Percentiles rank a stretch among this genome's conserved stretches.
Conservation (phyloP, 2,888 invertebrate species). For the Netelia melanura region DNA sequence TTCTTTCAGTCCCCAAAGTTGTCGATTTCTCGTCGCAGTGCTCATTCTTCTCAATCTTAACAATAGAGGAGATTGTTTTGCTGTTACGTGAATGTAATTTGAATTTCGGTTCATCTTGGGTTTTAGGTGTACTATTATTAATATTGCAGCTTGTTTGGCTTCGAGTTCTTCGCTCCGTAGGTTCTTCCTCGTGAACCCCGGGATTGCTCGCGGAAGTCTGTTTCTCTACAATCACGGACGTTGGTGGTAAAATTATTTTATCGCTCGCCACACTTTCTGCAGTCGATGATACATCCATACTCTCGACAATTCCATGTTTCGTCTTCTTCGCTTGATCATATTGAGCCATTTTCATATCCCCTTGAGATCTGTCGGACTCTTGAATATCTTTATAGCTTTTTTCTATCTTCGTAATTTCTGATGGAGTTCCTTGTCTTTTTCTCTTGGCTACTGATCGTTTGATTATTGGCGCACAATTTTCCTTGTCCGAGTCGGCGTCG, state of each 20-base stretch:
- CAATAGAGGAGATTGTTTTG: slow-evolving; percentile 24
- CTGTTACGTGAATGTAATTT: background rate
- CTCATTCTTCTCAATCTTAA: slow-evolving; percentile 69
- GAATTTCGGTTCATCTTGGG: background rate
- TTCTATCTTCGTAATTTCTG: slow-evolving; percentile 18
- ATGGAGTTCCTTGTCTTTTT: slow-evolving; percentile 28
- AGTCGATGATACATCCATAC: background rate
- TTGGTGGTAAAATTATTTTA: background rate
- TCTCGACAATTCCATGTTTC: background rate
- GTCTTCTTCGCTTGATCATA: background rate
- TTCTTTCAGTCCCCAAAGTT: background rate
- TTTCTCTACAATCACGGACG: background rate
- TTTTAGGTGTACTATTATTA: background rate
- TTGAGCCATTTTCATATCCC: background rate
- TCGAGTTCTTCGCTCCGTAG: slow-evolving; percentile 2
- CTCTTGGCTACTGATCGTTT: slow-evolving; percentile 33
- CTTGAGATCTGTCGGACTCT: slow-evolving; percentile 26
- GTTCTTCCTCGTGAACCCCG: background rate
- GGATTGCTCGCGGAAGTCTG: background rate
- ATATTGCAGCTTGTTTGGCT: background rate
- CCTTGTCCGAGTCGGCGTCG: slow-evolving; percentile 77
- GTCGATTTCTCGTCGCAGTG: background rate
- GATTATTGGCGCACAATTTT: slow-evolving; percentile 72
- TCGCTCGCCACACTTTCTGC: too few relatives aligned
- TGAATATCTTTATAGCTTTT: background rate